Evolutionary conservation across 2,113 vertebrate genomes (phyloP).

Genomic region (Neodontobutis hainanensis): DNA sequence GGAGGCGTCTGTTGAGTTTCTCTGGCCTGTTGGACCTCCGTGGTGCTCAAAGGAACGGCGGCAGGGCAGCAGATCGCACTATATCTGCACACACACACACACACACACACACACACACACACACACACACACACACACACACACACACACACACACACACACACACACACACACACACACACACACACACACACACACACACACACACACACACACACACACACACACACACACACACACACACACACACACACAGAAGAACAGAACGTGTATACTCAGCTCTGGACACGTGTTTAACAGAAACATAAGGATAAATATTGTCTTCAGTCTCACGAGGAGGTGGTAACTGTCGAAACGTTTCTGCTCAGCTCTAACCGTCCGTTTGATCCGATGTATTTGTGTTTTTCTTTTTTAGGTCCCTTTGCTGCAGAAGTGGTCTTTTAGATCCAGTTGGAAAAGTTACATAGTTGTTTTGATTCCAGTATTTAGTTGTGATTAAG

Average conservation of each 20-base stretch:
- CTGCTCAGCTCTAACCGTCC: no score
- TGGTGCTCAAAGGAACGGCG: slow-evolving; percentile 75
- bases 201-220: not conserved
- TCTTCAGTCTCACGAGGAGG: no score
- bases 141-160: not conserved
- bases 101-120: not conserved
- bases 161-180: not conserved
- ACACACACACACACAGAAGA: not conserved
- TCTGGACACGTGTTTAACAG: no score
- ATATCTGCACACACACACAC: slow-evolving; percentile 74
- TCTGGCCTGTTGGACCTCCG: slow-evolving; percentile 65
- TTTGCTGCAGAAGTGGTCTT: no score
- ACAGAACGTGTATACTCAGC: no score
- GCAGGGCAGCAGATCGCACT: slow-evolving; percentile 87
- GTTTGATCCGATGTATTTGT: no score
- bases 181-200: not conserved
- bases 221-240: not conserved
- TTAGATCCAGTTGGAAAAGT: no score
- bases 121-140: not conserved
- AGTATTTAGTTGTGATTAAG: no score
- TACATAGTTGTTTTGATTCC: no score
- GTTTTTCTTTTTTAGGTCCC: no score
- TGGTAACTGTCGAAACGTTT: no score
- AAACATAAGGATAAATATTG: no score
- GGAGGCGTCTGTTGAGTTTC: slow-evolving; percentile 24